Evolutionary conservation across 2,113 vertebrate species (phyloP), one percentile per base, ranked within the genome.

Genomic region (Blennius ocellaris): DNA sequence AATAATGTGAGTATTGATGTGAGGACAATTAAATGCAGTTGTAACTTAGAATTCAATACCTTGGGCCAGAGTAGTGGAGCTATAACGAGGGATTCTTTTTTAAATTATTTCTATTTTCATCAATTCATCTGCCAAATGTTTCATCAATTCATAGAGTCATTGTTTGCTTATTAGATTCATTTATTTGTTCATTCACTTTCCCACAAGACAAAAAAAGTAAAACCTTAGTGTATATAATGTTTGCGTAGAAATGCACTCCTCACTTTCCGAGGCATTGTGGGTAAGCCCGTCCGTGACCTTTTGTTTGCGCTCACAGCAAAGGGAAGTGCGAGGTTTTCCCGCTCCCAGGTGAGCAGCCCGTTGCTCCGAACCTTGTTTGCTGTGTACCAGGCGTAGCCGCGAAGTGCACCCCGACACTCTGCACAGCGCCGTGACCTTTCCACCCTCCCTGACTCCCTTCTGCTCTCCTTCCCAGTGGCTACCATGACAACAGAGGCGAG

Each of bases 401-500:
- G 40, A 38, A 50, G 64, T 45, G 47, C 52, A 40, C 40, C 5
- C 11, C 78, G 51, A 74, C 65, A 38, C 59, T 41, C 50, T 54
- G 61, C 21, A 37, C 49, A 55, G 47, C 63, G 12, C 66, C 6
- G 17, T 87, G 87, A 88, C 87, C 81, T 88, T 83, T 88, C 87
- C 68, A 66, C 80, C 62, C 69, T 72, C 69, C 69, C 70, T 87
- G 67, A 88, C 85, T 86, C 69, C 50, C 53, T 63, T 81, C 66
- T 80, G 58, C 69, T 87, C 69, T 85, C 79, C 74, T 86, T 87
- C 49, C 8, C 89, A 97, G 97, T 83, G 63, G 83, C 83, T 93
- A 95, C 92, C 94, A 98, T 98, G 97, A 97, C 97, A 81, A 98
- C 97, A 96, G 96, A 98, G 90, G 96, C 95, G 80, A 95, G 94